These are phyloP conservation scores for Yponomeuta sedellus DNA, from an alignment of 2,888 invertebrate genomes.

Conservation along the genomic window DNA sequence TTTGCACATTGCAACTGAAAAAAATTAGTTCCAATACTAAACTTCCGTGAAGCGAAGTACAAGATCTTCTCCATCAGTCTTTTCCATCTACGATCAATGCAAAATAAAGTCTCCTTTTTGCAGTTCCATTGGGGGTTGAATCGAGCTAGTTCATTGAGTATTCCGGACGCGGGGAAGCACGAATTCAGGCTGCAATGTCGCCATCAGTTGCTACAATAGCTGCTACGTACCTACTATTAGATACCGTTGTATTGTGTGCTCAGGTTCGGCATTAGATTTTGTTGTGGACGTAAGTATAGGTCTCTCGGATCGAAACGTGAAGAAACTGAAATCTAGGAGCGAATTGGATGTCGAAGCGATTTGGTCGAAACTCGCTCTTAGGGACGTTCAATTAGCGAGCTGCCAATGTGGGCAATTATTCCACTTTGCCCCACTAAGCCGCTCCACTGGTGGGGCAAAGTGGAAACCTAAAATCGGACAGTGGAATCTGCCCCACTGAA, in stretches of 20 bases:
- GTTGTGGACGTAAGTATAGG: not conserved
- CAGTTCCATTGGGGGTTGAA: not conserved
- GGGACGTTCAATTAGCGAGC: too few species aligned
- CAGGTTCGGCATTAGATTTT: not conserved
- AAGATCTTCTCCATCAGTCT: not conserved
- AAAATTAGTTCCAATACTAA: not conserved
- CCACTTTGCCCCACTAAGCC: too few species aligned
- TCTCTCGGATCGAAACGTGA: not conserved
- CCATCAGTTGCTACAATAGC: slow-evolving; percentile 1
- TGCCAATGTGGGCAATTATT: too few species aligned
- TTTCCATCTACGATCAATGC: not conserved
- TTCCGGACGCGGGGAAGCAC: slow-evolving; percentile 1
- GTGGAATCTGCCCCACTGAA: too few species aligned
- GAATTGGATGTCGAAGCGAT: too few species aligned
- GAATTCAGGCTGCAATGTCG: not conserved
- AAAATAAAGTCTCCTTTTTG: not conserved
- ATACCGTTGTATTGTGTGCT: not conserved
- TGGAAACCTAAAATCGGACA: too few species aligned
- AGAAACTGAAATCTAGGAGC: not conserved
- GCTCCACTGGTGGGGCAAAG: too few species aligned
- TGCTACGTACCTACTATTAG: not conserved
- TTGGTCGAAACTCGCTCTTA: too few species aligned
- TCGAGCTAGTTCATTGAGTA: not conserved
- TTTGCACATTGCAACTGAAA: too few species aligned
- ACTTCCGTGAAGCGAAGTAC: not conserved